These are phyloP conservation scores for Prionchulus punctatus DNA, from an alignment of 2,888 invertebrate species.

Conservation along the genomic window DNA sequence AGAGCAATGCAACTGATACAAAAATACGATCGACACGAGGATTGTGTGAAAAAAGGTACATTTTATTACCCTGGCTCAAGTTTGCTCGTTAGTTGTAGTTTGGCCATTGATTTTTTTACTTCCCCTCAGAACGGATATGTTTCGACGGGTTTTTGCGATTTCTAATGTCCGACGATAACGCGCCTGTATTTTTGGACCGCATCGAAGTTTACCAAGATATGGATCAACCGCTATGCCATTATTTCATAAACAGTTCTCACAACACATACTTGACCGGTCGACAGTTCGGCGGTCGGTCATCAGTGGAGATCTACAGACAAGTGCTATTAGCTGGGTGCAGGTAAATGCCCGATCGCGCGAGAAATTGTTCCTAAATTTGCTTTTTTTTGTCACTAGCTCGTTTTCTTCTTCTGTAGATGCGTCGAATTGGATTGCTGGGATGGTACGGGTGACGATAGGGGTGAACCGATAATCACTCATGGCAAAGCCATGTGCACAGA, in stretches of 20 bases:
- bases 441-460: slow-evolving; percentile 71
- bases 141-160: slow-evolving; percentile 93
- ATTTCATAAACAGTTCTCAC: slow-evolving; percentile 82
- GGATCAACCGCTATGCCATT: slow-evolving; percentile 93
- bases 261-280: slow-evolving; percentile 83
- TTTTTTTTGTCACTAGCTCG: not conserved
- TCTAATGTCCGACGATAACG: slow-evolving; percentile 99
- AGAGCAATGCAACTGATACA: slow-evolving; percentile 77
- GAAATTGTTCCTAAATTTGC: not conserved
- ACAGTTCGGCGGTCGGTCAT: slow-evolving; percentile 94
- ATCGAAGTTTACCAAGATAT: slow-evolving; percentile 75
- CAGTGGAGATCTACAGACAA: slow-evolving; percentile 94
- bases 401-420: slow-evolving; percentile 46
- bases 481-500: slow-evolving; percentile 99
- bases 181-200: slow-evolving; percentile 94
- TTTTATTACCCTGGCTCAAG: slow-evolving; percentile 1
- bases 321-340: slow-evolving; percentile 89
- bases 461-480: slow-evolving; percentile 97
- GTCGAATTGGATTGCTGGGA: slow-evolving; percentile 98
- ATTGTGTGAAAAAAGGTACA: slow-evolving; percentile 48
- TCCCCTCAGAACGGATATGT: slow-evolving; percentile 54
- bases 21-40: slow-evolving; percentile 73
- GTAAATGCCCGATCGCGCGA: slow-evolving; percentile 37
- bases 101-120: slow-evolving; percentile 14
- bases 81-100: slow-evolving; percentile 4